phyloP scores from a whole-genome alignment of 53 echinoderm and acorn worm species.

The Patiria pectinifera region DNA sequence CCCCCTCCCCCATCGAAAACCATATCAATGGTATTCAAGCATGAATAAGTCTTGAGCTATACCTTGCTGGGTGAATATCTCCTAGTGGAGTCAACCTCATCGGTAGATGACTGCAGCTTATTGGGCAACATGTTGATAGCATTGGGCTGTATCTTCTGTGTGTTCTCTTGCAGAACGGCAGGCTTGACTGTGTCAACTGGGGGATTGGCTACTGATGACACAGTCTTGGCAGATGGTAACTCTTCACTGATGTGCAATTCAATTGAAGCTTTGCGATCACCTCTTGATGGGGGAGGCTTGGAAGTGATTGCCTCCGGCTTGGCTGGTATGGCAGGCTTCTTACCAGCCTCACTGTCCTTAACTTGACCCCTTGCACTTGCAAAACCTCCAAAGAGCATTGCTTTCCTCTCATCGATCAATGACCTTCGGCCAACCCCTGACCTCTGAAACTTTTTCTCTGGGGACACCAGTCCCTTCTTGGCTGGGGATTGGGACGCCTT shows the following conservation, averaged over 20 bases:
- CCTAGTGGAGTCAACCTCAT: slow-evolving; percentile 49
- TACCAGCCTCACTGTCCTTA: background rate
- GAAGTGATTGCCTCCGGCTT: slow-evolving; percentile 15
- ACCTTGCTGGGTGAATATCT: slow-evolving; percentile 59
- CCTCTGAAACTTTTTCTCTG: slow-evolving; percentile 55
- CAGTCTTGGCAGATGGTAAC: slow-evolving; percentile 33
- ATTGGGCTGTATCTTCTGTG: slow-evolving; percentile 53
- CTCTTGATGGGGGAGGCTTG: slow-evolving; percentile 22
- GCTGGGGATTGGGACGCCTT: slow-evolving; percentile 60
- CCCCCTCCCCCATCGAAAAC: no score
- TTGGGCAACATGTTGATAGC: slow-evolving; percentile 46
- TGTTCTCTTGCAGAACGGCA: slow-evolving; percentile 61
- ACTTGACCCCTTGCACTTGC: slow-evolving; percentile 20
- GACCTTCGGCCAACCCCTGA: slow-evolving; percentile 68
- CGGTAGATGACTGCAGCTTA: slow-evolving; percentile 38
- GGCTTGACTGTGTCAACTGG: slow-evolving; percentile 33
- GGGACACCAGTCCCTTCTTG: slow-evolving; percentile 31
- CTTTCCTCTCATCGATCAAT: slow-evolving; percentile 76
- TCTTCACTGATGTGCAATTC: slow-evolving; percentile 42
- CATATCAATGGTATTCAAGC: background rate
- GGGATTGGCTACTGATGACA: background rate
- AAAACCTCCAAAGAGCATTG: slow-evolving; percentile 70
- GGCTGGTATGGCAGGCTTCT: slow-evolving; percentile 33
- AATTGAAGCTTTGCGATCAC: slow-evolving; percentile 23
- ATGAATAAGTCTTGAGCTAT: background rate